These are phyloP conservation scores for Lasioglossum figueresi DNA, from an alignment of 2,888 invertebrate genomes.

Conservation along the genomic window DNA sequence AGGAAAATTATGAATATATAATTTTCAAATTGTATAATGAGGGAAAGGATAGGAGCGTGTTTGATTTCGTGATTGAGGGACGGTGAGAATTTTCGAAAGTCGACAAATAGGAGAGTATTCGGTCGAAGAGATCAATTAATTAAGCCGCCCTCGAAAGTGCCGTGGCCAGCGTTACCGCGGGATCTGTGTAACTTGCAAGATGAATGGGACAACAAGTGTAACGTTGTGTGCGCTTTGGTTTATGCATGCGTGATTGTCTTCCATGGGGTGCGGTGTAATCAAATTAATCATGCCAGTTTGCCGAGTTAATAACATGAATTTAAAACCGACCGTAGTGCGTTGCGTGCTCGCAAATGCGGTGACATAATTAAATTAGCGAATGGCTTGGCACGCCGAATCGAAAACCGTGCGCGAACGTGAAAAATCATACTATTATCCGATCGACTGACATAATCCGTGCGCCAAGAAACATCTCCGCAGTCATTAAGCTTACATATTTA, in stretches of 20 bases:
- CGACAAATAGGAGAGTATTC: slow-evolving; percentile 3
- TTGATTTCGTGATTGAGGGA: not conserved
- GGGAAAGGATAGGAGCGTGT: not conserved
- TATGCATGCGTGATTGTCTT: slow-evolving; percentile 12
- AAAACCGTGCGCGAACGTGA: not conserved
- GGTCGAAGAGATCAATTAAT: slow-evolving; percentile 28
- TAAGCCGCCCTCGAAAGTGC: slow-evolving; percentile 7
- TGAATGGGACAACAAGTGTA: slow-evolving; percentile 21
- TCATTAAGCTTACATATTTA: not conserved
- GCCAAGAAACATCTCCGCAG: not conserved
- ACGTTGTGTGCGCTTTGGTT: slow-evolving; percentile 5
- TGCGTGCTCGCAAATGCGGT: slow-evolving; percentile 14
- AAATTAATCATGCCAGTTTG: slow-evolving; percentile 44
- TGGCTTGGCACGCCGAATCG: not conserved
- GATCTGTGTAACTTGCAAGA: slow-evolving; percentile 26
- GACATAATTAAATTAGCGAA: slow-evolving; percentile 29
- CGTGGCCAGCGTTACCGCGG: not conserved
- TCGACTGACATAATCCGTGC: not conserved
- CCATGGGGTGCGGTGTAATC: slow-evolving; percentile 21
- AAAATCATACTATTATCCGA: not conserved
- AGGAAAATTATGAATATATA: not conserved
- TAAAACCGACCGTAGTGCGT: slow-evolving; percentile 12
- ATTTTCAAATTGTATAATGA: not conserved
- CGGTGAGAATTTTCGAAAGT: not conserved
- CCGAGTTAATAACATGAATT: slow-evolving; percentile 46